Base-by-base conservation (phyloP, 1,140 invertebrate species). In the Drosophila jambulina region DNA sequence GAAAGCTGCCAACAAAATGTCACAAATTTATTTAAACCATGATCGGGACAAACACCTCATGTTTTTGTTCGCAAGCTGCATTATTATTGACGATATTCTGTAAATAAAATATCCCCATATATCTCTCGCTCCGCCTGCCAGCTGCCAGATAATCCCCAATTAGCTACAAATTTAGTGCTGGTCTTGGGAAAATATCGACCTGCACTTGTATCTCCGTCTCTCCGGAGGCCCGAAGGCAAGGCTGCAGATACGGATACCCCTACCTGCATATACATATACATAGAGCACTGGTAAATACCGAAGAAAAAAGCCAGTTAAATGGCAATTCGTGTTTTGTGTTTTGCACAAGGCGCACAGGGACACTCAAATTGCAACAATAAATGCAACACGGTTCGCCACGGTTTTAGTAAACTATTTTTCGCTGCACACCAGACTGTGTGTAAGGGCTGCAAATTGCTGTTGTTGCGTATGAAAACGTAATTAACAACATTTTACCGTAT, bases 391-490 rank as follows among this genome's bases (percentile, higher is more conserved):
- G 69, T 45, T 78, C 59, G 70, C 76, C 21, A 56, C 53, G 53
- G 76, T 70, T 84, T 65, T 80, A 69, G 71, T 70, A 48, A 77
- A 76, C 76, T 83, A 87, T 84, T 84, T 82, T 71, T 72, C 53
- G 53, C 53, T 38, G 65, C 80, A 88, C 60, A 45, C 49, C 84
- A 78, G 83, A 87, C 49, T 51, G 45, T 53, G 23, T 21, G 67
- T 29, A 60, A 77, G 67, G 48, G 57, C 69, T 53, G 75, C 29
- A 75, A 72, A 70, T 62, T 63, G 69, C 56, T 56, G 65, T 61
- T 80, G 82, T 59, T 86, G 74, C 86, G 76, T 78, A 87, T 88
- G 80, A 88, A 87, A 87, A 80, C 61, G 84, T 88, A 88, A 88
- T 88, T 88, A 88, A 90, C 84, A 88, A 85, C 81, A 90, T 88